Evolutionary conservation across 2,113 vertebrate genomes (phyloP), one percentile per base, ranked within the genome.

Genomic region (Hepsetus odoe): DNA sequence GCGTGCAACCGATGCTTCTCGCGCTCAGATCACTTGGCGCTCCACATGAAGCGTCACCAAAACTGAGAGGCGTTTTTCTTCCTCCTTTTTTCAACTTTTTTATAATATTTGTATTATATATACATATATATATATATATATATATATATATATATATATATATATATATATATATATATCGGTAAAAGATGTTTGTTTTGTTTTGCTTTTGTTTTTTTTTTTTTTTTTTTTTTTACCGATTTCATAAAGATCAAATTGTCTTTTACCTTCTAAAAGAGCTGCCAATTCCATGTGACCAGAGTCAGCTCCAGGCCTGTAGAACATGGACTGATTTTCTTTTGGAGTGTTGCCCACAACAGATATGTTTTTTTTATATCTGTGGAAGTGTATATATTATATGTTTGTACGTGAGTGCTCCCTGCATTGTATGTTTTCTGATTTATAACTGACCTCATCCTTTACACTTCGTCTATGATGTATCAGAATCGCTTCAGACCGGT

Each of bases 1-100:
- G 91, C 90, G 18, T 94, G 93, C 2, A 93, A 92, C 69, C 93
- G 93, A 42, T 92, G 93, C 86, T 94, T 94, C 89, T 94, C 93
- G 53, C 93, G 93, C 78, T 94, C 93, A 0, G 93, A 94, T 87
- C 93, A 94, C 73, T 88, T 94, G 84, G 93, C 93, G 4, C 90
- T 94, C 49, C 93, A 94, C 88, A 94, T 94, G 93, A 94, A 94
- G 80, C 82, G 93, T 77, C 84, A 85, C 61, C 84, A 85, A 71
- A 85, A 85, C 77, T 85, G 68, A 80, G 5, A 5, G 20, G 38
- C 44, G 22, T 1, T n/a, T 46, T 65, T 38, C 20, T 46, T 6
- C 2, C 20, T 7, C 20, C 40, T 16, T 6, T 69, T 49, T 33
- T 46, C 22, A 10, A 56, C 22, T 56, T 40, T 67, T 33, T 65